These are phyloP conservation scores for Coregonus clupeaformis DNA, from an alignment of 2,113 vertebrate genomes.

Conservation along the genomic window DNA sequence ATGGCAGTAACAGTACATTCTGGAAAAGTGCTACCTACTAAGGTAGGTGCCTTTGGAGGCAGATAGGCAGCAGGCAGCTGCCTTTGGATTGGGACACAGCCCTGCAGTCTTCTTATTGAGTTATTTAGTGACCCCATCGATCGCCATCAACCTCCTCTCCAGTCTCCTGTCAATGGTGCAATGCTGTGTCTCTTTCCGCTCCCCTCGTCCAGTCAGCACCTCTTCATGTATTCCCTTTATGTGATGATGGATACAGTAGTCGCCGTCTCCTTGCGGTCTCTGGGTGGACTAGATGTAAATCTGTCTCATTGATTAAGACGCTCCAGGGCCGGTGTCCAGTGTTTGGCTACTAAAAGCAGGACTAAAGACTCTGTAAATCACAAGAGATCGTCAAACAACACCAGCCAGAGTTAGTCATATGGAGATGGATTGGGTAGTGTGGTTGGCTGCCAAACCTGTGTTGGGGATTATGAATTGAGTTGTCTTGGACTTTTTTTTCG, in stretches of 20 bases:
- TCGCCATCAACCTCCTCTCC: not conserved
- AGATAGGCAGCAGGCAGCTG: too few species aligned
- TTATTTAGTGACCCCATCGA: slow-evolving; percentile 15
- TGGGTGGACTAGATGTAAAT: slow-evolving; percentile 46
- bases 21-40: too few species aligned
- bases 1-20: too few species aligned
- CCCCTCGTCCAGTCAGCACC: slow-evolving; percentile 38
- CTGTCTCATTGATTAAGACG: slow-evolving; percentile 34
- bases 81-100: too few species aligned
- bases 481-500: not conserved
- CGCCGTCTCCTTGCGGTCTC: not conserved
- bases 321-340: slow-evolving; percentile 36
- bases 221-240: slow-evolving; percentile 34
- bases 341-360: slow-evolving; percentile 40
- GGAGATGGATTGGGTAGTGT: slow-evolving; percentile 38
- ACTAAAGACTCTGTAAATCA: slow-evolving; percentile 47
- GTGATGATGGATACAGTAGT: slow-evolving; percentile 57
- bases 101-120: not conserved
- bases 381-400: slow-evolving; percentile 22
- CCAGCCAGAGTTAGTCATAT: not conserved
- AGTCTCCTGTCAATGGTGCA: slow-evolving; percentile 30
- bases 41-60: too few species aligned
- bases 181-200: slow-evolving; percentile 25
- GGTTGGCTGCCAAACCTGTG: not conserved
- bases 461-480: slow-evolving; percentile 38